Evolutionary conservation across 2,113 vertebrate species (phyloP).

Genomic region (Ptilorrhoa leucosticta): DNA sequence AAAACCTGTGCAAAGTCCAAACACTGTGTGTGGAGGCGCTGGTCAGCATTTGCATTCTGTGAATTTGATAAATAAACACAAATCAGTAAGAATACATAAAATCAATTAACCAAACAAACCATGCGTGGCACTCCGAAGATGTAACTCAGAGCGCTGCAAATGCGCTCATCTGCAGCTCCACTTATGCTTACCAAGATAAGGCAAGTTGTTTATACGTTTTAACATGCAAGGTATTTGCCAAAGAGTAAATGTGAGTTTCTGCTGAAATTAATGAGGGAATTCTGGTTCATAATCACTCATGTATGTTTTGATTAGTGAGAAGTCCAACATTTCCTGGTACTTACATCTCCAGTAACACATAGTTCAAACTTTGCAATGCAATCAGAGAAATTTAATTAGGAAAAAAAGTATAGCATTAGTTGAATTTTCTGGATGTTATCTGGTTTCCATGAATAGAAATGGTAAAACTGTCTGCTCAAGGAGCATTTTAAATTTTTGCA

Average conservation of each 20-base stretch:
- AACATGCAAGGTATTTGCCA: neutral
- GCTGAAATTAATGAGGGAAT: conserved; percentile 26
- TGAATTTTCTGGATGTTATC: neutral
- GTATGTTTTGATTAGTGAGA: conserved; percentile 34
- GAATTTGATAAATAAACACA: conserved; percentile 46
- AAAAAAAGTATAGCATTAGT: neutral
- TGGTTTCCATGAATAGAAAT: neutral
- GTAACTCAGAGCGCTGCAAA: conserved; percentile 9
- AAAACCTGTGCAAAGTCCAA: neutral
- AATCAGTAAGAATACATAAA: conserved; percentile 42
- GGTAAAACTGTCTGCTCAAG: neutral
- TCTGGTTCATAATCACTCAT: neutral
- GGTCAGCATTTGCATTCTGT: conserved; percentile 53
- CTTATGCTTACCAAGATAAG: conserved; percentile 26
- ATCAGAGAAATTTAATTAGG: conserved; percentile 18
- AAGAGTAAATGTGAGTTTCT: neutral
- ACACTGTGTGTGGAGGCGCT: neutral
- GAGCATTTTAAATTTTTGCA: neutral
- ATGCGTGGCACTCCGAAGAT: neutral
- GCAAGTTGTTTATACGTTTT: neutral
- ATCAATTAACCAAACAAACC: conserved; percentile 66
- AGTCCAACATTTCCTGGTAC: neutral
- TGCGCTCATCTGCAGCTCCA: conserved; percentile 5
- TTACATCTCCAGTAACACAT: neutral
- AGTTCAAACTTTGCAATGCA: neutral